Evolutionary conservation across 2,113 vertebrate species (phyloP).

Genomic region (Paradisaea rubra): DNA sequence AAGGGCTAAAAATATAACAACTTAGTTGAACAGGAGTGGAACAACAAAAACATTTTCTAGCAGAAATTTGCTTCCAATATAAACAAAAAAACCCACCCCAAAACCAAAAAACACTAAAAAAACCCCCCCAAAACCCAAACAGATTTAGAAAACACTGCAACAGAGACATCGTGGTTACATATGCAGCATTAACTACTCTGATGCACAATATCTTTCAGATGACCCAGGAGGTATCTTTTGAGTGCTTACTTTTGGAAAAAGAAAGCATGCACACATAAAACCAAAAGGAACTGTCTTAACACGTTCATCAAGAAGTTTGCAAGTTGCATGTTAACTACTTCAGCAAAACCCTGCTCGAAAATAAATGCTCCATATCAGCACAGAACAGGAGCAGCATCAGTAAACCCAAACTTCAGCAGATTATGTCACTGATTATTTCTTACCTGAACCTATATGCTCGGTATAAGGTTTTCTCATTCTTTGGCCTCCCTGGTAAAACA

Average conservation of each 20-base stretch:
- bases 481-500: neutral
- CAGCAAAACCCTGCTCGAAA: neutral
- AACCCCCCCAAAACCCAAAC: rapidly evolving
- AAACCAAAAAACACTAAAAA: neutral
- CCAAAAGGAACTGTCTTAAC: neutral
- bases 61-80: neutral
- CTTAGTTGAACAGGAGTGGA: neutral
- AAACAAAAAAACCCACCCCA: neutral
- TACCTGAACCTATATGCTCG: neutral
- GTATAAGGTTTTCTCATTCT: neutral
- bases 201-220: neutral
- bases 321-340: neutral
- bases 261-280: neutral
- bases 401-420: neutral
- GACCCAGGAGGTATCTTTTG: neutral
- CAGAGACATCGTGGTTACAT: neutral
- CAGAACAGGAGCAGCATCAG: neutral
- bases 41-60: neutral
- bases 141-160: neutral
- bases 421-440: neutral
- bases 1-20: neutral
- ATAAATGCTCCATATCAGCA: neutral
- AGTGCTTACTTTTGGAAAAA: neutral
- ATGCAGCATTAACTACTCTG: neutral
- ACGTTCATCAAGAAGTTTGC: neutral